phyloP scores from a whole-genome alignment of 1,140 invertebrate genomes.

The Orussus abietinus region DNA sequence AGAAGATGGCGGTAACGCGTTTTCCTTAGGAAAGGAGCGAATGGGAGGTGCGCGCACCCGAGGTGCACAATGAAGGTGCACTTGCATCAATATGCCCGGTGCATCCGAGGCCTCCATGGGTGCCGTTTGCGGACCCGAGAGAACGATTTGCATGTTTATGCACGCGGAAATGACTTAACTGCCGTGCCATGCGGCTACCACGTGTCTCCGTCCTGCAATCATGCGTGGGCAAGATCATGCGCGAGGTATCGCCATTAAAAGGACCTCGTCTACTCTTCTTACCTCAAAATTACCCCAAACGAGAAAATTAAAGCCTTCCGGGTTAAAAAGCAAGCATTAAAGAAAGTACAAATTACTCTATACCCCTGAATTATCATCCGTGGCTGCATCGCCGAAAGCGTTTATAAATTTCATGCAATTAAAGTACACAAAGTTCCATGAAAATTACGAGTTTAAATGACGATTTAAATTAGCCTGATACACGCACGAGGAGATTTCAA shows the following conservation, averaged over 20 bases:
- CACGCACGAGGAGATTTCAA: too few relatives aligned
- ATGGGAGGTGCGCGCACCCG: too few relatives aligned
- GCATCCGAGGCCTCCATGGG: conserved; percentile 1
- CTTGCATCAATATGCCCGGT: conserved; percentile 1
- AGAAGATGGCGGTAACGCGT: too few relatives aligned
- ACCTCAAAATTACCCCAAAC: not conserved
- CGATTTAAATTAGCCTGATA: too few relatives aligned
- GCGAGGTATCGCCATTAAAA: not conserved
- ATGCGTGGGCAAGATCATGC: not conserved
- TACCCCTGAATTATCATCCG: too few relatives aligned
- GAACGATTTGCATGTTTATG: conserved; percentile 1
- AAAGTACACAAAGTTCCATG: too few relatives aligned
- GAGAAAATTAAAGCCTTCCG: not conserved
- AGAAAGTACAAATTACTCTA: too few relatives aligned
- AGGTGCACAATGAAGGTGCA: not conserved
- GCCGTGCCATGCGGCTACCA: not conserved
- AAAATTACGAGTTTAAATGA: too few relatives aligned
- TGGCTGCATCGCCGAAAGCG: too few relatives aligned
- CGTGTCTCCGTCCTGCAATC: not conserved
- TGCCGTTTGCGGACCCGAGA: not conserved
- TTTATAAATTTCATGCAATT: too few relatives aligned
- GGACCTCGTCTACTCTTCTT: not conserved
- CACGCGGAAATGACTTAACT: conserved; percentile 1
- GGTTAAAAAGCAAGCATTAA: not conserved
- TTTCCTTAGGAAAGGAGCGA: too few relatives aligned